Evolutionary conservation across 1,140 invertebrate genomes (phyloP).

Genomic region (Lanistes nyassanus): DNA sequence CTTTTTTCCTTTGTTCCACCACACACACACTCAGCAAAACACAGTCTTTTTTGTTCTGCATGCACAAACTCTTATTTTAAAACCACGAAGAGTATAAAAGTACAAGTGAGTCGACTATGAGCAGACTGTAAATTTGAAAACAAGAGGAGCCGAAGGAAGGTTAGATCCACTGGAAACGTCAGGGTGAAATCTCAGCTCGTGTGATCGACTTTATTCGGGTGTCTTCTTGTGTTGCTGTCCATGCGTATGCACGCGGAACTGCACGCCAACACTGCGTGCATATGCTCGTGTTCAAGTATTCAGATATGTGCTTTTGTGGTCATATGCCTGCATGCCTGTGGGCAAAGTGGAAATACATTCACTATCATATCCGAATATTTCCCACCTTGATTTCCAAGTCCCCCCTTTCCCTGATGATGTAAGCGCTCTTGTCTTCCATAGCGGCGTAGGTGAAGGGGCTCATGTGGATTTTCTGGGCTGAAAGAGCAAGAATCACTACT

Average conservation of each 20-base stretch:
- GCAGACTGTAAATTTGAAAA: too few species aligned
- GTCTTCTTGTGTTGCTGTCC: neutral
- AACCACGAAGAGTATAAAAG: neutral
- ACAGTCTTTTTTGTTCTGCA: too few species aligned
- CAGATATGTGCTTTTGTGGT: slow-evolving; percentile 13
- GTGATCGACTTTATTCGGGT: too few species aligned
- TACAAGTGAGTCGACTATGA: too few species aligned
- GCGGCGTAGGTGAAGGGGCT: slow-evolving; percentile 28
- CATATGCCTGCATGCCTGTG: neutral
- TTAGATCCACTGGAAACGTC: too few species aligned
- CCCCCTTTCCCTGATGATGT: slow-evolving; percentile 31
- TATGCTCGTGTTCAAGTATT: slow-evolving; percentile 15
- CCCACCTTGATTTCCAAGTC: slow-evolving; percentile 40
- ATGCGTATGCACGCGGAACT: neutral
- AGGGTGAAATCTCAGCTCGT: too few species aligned
- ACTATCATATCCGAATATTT: neutral
- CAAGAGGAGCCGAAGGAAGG: too few species aligned
- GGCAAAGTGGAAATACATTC: too few species aligned
- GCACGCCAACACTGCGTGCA: too few species aligned
- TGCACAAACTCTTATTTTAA: neutral
- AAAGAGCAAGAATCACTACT: neutral
- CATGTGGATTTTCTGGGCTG: slow-evolving; percentile 47
- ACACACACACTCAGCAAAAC: slow-evolving; percentile 71
- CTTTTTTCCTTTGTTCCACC: neutral
- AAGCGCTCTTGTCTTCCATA: slow-evolving; percentile 23